Evolutionary conservation across 1,140 invertebrate species (phyloP), one percentile per base, ranked within the genome.

Genomic region (Tenebrio molitor): DNA sequence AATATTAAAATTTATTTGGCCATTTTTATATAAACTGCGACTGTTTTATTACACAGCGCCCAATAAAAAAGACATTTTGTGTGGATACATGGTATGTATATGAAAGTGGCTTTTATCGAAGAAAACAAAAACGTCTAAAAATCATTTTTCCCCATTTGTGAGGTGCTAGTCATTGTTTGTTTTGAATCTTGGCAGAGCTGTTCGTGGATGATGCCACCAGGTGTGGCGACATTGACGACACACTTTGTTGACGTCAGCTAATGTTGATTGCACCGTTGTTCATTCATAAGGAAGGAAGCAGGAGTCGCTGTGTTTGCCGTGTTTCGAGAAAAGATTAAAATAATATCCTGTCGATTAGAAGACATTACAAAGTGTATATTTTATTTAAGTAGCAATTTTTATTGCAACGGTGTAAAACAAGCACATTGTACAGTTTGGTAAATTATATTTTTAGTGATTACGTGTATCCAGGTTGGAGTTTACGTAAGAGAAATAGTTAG

Each of bases 401-500:
- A 12, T n/a, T 58, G 21, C n/a, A 23, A 58, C 23, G 50, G 23
- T 58, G 25, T 29, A 8, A 29, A 58, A 58, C 21, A 58, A 8
- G 7, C 21, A n/a, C n/a, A n/a, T n/a, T n/a, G n/a, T n/a, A n/a
- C n/a, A n/a, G n/a, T 53, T 23, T 58, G 23, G n/a, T 58, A 29
- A 58, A 19, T 14, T 58, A 29, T 58, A 58, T 58, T 58, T 58
- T 50, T 50, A 50, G 44, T 58, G 50, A 29, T 58, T 58, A 29
- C 50, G 50, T 58, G 23, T 53, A 12, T 53, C 23, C 19, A 53
- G 17, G 46, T 25, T 58, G 19, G 15, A 34, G 50, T 58, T 58
- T 58, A 58, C 50, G 21, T 58, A 58, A 25, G 12, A 12, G 50
- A 15, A 53, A 58, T 25, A 58, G 50, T 21, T 58, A 58, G 29